Evolutionary conservation across 2,888 invertebrate genomes (phyloP).

Genomic region (Sphaerophoria taeniata): DNA sequence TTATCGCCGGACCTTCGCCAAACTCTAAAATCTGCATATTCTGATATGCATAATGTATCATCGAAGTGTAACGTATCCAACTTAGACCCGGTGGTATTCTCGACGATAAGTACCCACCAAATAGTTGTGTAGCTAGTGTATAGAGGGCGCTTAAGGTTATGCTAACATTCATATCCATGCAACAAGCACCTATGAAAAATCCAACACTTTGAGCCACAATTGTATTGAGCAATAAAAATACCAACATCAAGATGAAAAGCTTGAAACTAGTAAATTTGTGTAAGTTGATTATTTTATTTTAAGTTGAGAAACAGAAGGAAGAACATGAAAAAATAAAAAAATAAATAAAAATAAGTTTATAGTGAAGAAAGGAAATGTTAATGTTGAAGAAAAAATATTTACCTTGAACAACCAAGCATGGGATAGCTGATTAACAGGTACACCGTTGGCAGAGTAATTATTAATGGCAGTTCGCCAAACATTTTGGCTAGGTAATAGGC

Average conservation of each 20-base stretch:
- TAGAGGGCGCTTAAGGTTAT: constrained; percentile 90
- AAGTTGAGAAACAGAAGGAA: constrained; percentile 47
- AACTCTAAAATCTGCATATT: constrained; percentile 92
- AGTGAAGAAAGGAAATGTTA: constrained; percentile 56
- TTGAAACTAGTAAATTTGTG: constrained; percentile 82
- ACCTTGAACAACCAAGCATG: constrained; percentile 86
- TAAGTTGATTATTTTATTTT: constrained; percentile 48
- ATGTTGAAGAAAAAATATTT: constrained; percentile 56
- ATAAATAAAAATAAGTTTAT: constrained; percentile 79
- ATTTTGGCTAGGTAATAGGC: constrained; percentile 93
- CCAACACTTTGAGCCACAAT: constrained; percentile 91
- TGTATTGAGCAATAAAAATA: constrained; percentile 88
- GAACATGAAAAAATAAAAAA: constrained; percentile 57
- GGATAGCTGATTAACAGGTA: constrained; percentile 91
- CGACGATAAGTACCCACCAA: constrained; percentile 89
- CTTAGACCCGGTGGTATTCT: constrained; percentile 89
- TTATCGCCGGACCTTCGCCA: constrained; percentile 87
- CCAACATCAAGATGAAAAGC: constrained; percentile 88
- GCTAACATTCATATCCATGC: constrained; percentile 90
- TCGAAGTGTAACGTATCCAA: constrained; percentile 90
- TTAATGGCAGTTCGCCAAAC: constrained; percentile 90
- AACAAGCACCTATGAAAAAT: constrained; percentile 90
- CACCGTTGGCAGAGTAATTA: constrained; percentile 89
- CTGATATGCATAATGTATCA: constrained; percentile 92
- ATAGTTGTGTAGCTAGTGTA: constrained; percentile 89